Conservation (phyloP, 2,113 vertebrate species). For the Eira barbara region DNA sequence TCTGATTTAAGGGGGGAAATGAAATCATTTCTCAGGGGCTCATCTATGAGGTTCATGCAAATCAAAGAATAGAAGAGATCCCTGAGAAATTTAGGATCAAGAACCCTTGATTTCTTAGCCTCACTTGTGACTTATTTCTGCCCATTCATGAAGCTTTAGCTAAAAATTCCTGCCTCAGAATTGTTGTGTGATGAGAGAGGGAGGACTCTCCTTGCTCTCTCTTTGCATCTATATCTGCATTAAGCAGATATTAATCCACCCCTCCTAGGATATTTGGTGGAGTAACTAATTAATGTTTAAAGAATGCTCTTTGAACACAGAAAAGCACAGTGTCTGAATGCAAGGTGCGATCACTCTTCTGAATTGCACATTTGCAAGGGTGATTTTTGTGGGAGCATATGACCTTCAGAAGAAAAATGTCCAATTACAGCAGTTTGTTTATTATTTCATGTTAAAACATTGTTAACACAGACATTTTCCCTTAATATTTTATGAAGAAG, state of each 20-base stretch:
- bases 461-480: constrained; percentile 61
- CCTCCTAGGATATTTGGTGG: constrained; percentile 19
- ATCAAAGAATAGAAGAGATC: background rate
- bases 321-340: background rate
- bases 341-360: background rate
- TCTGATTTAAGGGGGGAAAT: background rate
- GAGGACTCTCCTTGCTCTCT: background rate
- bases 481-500: constrained; percentile 72
- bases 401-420: constrained; percentile 64
- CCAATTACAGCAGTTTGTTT: constrained; percentile 57
- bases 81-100: background rate
- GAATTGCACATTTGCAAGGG: background rate
- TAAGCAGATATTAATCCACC: background rate
- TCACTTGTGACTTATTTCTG: background rate
- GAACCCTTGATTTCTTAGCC: background rate
- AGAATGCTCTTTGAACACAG: constrained; percentile 33
- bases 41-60: background rate
- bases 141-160: background rate
- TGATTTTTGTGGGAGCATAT: constrained; percentile 23
- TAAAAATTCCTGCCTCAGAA: background rate
- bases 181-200: background rate
- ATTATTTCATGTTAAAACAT: constrained; percentile 59
- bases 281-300: constrained; percentile 40
- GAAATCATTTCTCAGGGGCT: background rate
- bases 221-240: background rate